phyloP scores from a whole-genome alignment of 2,797 vertebrate species.

The Acanthurus tractus region DNA sequence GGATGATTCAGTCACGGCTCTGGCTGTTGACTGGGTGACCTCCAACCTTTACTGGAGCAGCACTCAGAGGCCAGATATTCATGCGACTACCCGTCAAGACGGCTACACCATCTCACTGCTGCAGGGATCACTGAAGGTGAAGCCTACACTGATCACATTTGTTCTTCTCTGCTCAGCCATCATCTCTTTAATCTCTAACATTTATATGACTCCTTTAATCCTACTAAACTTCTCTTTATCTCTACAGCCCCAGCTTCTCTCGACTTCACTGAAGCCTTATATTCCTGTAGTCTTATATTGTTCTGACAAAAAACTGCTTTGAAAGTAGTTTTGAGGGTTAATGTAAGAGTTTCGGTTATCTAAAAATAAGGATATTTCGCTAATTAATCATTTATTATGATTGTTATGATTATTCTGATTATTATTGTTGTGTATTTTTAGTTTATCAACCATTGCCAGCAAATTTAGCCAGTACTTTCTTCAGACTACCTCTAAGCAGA shows the following conservation, averaged over 20 bases:
- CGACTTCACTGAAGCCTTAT: fast-evolving
- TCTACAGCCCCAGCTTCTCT: background rate
- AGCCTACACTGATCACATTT: background rate
- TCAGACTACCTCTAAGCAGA: no score
- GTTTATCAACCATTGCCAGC: background rate
- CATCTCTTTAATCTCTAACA: background rate
- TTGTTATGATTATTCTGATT: no score
- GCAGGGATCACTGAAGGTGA: conserved; percentile 75
- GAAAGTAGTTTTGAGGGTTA: background rate
- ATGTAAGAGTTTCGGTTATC: no score
- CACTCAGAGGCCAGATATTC: conserved; percentile 76
- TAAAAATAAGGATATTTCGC: no score
- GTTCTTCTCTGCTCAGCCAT: background rate
- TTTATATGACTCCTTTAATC: background rate
- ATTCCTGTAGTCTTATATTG: background rate
- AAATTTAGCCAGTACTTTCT: no score
- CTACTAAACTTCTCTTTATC: background rate
- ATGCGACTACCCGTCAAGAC: conserved; percentile 79
- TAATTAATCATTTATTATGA: no score
- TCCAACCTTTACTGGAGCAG: conserved; percentile 93
- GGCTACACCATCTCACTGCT: conserved; percentile 81
- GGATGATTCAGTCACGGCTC: conserved; percentile 76
- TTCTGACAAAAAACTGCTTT: background rate
- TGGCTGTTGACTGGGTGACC: conserved; percentile 94
- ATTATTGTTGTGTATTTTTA: background rate